Evolutionary conservation across 2,797 vertebrate genomes (phyloP).

Genomic region (Hydrolagus colliei): DNA sequence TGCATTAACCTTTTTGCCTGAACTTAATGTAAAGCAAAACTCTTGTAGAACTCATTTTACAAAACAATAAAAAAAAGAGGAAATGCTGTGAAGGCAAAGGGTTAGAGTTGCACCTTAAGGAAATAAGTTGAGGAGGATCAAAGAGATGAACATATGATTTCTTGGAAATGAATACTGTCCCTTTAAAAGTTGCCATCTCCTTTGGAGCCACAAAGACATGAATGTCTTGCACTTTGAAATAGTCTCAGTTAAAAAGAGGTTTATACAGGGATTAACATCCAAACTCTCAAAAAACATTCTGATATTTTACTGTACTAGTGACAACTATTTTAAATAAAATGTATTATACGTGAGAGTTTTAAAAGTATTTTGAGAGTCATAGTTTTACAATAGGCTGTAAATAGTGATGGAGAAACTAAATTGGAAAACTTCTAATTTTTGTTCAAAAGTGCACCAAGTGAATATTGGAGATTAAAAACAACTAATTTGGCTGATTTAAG

Average conservation of each 20-base stretch:
- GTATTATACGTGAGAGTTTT: constrained; percentile 77
- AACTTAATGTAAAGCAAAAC: not conserved
- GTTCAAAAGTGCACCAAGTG: constrained; percentile 43
- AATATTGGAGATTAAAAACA: not conserved
- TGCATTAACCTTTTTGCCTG: not conserved
- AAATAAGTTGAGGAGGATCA: too few relatives aligned
- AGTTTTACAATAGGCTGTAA: constrained; percentile 77
- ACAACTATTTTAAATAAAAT: constrained; percentile 69
- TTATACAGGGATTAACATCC: constrained; percentile 29
- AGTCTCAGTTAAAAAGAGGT: constrained; percentile 18
- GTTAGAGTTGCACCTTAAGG: not conserved
- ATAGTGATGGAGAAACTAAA: constrained; percentile 55
- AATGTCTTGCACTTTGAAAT: constrained; percentile 31
- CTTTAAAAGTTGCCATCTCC: constrained; percentile 25
- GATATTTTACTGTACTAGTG: constrained; percentile 74
- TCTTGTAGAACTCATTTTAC: not conserved
- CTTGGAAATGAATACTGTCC: constrained; percentile 27
- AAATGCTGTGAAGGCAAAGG: not conserved
- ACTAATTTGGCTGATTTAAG: constrained; percentile 15
- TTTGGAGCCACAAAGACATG: constrained; percentile 24
- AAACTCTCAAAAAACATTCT: constrained; percentile 30
- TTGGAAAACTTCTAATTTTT: constrained; percentile 71
- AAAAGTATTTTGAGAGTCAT: constrained; percentile 71
- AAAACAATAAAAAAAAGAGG: not conserved
- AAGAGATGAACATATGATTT: constrained; percentile 9